Conservation (phyloP, 2,797 vertebrate genomes). For the Lerista edwardsae region DNA sequence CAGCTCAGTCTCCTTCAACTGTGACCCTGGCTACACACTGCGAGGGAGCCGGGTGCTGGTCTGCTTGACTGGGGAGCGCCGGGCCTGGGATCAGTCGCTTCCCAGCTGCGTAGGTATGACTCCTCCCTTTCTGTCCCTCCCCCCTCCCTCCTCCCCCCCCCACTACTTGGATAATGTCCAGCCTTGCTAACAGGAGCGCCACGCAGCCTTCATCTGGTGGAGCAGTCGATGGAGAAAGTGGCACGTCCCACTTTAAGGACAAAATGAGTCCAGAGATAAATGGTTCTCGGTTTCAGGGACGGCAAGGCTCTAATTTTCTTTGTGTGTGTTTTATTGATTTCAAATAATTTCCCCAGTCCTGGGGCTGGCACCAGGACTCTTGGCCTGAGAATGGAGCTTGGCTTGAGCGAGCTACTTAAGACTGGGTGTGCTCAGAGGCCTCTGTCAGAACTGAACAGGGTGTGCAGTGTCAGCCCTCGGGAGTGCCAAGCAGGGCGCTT, state of each 20-base stretch:
- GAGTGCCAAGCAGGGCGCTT: too few species aligned
- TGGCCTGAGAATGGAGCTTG: not conserved
- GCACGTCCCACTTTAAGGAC: not conserved
- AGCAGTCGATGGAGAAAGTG: not conserved
- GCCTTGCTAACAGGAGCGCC: not conserved
- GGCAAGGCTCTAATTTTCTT: not conserved
- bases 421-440: too few species aligned
- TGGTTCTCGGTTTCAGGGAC: too few species aligned
- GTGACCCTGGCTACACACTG: slow-evolving; percentile 92
- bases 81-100: slow-evolving; percentile 93
- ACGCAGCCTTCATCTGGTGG: not conserved
- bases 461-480: not conserved
- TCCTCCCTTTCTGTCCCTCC: not conserved
- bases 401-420: too few species aligned
- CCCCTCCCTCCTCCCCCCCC: too few species aligned
- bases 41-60: slow-evolving; percentile 85
- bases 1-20: slow-evolving; percentile 91
- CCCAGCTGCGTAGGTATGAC: slow-evolving; percentile 91
- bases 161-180: not conserved
- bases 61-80: slow-evolving; percentile 92
- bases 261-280: not conserved
- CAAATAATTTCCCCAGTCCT: not conserved
- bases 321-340: not conserved
- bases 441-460: not conserved
- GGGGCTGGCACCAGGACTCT: not conserved